Base-by-base conservation (phyloP, 2,113 vertebrate species). In the Falcunculus frontatus region DNA sequence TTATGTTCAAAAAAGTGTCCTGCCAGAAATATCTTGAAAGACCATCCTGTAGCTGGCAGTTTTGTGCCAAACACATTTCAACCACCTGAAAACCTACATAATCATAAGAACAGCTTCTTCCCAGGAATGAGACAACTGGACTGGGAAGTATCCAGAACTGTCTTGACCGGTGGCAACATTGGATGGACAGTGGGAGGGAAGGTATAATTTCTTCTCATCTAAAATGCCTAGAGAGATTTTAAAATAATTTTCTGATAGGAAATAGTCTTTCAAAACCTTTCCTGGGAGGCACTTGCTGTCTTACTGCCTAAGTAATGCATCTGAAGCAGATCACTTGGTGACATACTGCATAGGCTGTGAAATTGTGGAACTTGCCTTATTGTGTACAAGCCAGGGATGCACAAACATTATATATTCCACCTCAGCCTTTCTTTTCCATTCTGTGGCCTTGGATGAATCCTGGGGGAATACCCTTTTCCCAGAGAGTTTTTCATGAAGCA, bases 71-170 rank as follows among this genome's bases (percentile, higher is more conserved):
- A 41, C 6, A 52, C 4, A 2, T 19, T 73, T 84, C n/a, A 77
- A 25, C 2, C 16, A 62, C 32, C 50, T 26, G 3, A 60, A 78
- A 37, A 5, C 3, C 25, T 33, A 37, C 0, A 3, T n/a, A 65
- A 29, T 1, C 1, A 12, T 35, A 37, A 78, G 4, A 90, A 16
- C 30, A 74, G 12, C 56, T 75, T 67, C 56, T 50, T 75, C 18
- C 39, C 0, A 0, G 26, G 55, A 65, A 53, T 13, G 15, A 69
- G 55, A 16, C 0, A 3, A 57, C 53, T 8, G 3, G 2, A 12
- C 53, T 81, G 88, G 52, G 70, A 62, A 33, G 35, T 2, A 5
- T 15, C 11, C 26, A 41, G 60, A 35, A 30, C 13, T 53, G 37
- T 65, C 22, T 80, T 0, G 0, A 30, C 16, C 20, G 32, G 10